Percentiles rank a stretch among this genome's conserved stretches.
Evolutionary conservation across 2,113 vertebrate species (phyloP).

Genomic region (Petaurus breviceps): DNA sequence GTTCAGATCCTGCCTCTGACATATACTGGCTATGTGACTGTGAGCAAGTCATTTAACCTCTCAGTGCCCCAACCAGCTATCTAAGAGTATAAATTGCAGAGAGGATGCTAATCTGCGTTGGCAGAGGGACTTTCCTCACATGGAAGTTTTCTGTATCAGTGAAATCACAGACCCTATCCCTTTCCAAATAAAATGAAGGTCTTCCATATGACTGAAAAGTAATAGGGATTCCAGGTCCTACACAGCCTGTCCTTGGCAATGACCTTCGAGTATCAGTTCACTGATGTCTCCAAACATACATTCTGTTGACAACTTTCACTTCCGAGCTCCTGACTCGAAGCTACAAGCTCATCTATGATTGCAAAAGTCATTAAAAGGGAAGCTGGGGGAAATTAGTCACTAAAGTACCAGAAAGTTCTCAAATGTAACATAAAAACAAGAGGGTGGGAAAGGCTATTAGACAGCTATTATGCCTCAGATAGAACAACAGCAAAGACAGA

Average conservation of each 20-base stretch:
- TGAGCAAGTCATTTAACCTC: too few relatives aligned
- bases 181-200: not conserved
- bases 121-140: not conserved
- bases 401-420: slow-evolving; percentile 66
- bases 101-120: not conserved
- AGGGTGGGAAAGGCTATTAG: slow-evolving; percentile 52
- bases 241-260: not conserved
- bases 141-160: not conserved
- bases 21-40: too few relatives aligned
- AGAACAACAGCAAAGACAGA: slow-evolving; percentile 29
- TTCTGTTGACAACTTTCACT: slow-evolving; percentile 7
- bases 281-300: not conserved
- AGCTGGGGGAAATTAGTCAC: slow-evolving; percentile 54
- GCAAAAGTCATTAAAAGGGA: slow-evolving; percentile 17
- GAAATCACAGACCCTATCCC: not conserved
- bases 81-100: not conserved
- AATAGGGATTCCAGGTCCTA: not conserved
- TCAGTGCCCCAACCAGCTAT: not conserved
- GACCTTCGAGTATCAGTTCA: not conserved
- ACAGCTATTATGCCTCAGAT: slow-evolving; percentile 25
- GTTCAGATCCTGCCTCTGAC: not conserved
- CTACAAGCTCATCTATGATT: slow-evolving; percentile 42
- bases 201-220: not conserved
- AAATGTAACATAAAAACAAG: slow-evolving; percentile 32
- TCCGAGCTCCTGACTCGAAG: slow-evolving; percentile 22